Base-by-base conservation (phyloP, 1,140 invertebrate species). In the Tetramorium simillimum region DNA sequence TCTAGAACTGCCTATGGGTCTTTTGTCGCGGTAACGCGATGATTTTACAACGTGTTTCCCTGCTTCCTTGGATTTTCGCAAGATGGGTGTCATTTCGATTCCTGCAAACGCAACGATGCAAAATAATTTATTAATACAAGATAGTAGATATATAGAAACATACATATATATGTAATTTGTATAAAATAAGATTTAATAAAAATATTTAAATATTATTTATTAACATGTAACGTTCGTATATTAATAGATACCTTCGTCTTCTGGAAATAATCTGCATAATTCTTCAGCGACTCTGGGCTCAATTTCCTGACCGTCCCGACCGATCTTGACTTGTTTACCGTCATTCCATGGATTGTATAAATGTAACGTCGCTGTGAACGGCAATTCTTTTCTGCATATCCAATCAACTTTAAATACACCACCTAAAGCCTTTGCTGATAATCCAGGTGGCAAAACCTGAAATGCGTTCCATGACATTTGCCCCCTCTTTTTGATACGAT, bases 311-410 rank as follows among this genome's bases (percentile, higher is more conserved):
- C 99, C 99, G 96, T 99, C 99, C 91, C 99, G 96, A 18, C 99
- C 99, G 93, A 99, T 99, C 96, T 99, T 99, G 0, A 99, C 99
- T 73, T 99, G 99, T 95, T 99, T 99, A 49, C 98, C 98, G 94
- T 99, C 98, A 96, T 99, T 99, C 98, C 99, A 99, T 5, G 98
- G 97, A 96, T 99, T 99, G 92, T 99, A 99, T 37, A 99, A 95
- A 95, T 99, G 99, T 87, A 98, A 96, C 2, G 99, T 99, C 87
- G 97, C 97, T 84, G 97, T 98, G 91, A 99, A 99, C 14, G 98
- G 97, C 69, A 99, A 95, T 94, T 99, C 99, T 92, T 98, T 98
- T 92, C 98, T 97, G 92, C 98, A 99, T 84, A 99, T 98, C 99
- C 99, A 99, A 93, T 99, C 99, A 5, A 99, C 97, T 95, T 98